Evolutionary conservation across 2,888 invertebrate genomes (phyloP).

Genomic region (Rotaria sp.): DNA sequence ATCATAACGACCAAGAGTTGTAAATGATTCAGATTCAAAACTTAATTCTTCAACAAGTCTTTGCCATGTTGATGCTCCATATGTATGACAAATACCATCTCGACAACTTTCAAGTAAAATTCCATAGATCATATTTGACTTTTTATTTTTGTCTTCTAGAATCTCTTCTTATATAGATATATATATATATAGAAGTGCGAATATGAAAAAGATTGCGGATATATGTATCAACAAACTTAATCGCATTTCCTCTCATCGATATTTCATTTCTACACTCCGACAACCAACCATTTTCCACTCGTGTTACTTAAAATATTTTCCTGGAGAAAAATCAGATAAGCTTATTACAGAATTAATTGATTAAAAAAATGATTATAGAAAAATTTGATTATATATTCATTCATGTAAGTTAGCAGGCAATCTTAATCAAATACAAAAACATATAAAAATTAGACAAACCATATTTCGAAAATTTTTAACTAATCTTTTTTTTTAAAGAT

Average conservation of each 20-base stretch:
- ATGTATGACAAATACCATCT: neutral
- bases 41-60: constrained; percentile 9
- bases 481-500: no score
- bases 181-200: neutral
- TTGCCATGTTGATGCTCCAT: neutral
- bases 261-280: neutral
- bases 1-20: constrained; percentile 15
- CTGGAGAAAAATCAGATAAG: no score
- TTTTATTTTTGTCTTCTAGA: no score
- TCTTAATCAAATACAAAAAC: no score
- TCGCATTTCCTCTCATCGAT: neutral
- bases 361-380: no score
- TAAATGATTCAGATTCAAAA: constrained; percentile 22
- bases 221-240: neutral
- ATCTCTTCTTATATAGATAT: neutral
- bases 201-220: neutral
- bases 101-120: constrained; percentile 15
- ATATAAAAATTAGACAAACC: no score
- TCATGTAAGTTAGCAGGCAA: no score
- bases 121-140: neutral
- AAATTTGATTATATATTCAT: no score
- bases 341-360: no score
- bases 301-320: neutral
- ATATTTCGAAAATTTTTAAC: no score
- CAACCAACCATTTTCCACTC: neutral